Percentiles rank a stretch among this genome's conserved stretches.
These are phyloP conservation scores for Alexandromys fortis DNA, from an alignment of 2,113 vertebrate genomes.

Conservation along the genomic window DNA sequence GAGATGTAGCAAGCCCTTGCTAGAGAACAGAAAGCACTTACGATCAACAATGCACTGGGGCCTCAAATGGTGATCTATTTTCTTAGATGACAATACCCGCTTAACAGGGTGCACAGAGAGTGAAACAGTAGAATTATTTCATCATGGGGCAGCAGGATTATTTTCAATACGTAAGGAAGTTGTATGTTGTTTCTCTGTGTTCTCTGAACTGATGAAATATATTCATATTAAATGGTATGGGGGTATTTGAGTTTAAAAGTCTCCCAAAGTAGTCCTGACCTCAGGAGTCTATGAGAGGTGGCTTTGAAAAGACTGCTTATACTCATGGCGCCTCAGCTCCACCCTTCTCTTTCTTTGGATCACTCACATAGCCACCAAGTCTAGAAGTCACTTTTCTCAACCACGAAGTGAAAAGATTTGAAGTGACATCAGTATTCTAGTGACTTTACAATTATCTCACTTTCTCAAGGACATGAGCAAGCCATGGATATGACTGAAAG, in stretches of 20 bases:
- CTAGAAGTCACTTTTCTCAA: slow-evolving; percentile 31
- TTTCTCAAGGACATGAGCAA: neutral
- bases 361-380: neutral
- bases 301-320: neutral
- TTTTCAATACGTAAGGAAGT: neutral
- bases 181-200: neutral
- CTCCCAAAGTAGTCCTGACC: neutral
- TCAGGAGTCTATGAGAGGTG: neutral
- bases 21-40: neutral
- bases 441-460: neutral
- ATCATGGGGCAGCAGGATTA: neutral
- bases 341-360: neutral
- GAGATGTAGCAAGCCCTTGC: neutral
- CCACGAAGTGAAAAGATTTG: neutral
- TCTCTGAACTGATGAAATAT: neutral
- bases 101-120: neutral
- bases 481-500: neutral
- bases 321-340: neutral
- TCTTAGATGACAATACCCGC: neutral
- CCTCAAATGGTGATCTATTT: neutral
- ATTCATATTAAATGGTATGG: neutral
- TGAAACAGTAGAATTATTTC: neutral
- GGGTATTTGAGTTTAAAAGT: neutral
- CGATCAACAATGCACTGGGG: neutral
- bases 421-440: neutral